Conservation (phyloP, 2,888 invertebrate genomes). For the Volucella inflata region DNA sequence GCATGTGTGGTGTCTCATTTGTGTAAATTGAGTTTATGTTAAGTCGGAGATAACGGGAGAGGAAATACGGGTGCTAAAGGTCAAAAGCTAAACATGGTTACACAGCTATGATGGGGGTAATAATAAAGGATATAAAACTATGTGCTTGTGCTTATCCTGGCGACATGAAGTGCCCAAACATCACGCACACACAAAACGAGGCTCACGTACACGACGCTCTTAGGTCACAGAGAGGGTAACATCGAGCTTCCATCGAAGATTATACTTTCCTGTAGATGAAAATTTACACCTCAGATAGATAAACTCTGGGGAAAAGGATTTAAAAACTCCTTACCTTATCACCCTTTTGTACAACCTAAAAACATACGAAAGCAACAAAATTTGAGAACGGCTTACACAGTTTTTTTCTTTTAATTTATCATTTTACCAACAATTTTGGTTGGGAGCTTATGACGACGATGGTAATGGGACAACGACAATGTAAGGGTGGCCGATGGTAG, state of each 20-base stretch:
- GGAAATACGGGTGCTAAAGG: constrained; percentile 53
- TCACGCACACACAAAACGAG: constrained; percentile 18
- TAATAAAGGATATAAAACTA: constrained; percentile 45
- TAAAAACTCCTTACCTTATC: constrained; percentile 33
- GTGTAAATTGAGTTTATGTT: constrained; percentile 66
- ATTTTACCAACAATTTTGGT: constrained; percentile 29
- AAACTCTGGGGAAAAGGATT: constrained; percentile 53
- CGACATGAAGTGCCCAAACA: background rate
- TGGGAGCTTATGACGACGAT: constrained; percentile 2
- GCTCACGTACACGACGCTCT: background rate
- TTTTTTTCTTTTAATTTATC: constrained; percentile 15
- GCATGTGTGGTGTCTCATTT: constrained; percentile 2
- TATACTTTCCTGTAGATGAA: constrained; percentile 61
- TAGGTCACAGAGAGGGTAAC: constrained; percentile 15
- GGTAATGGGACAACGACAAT: background rate
- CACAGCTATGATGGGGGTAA: constrained; percentile 49
- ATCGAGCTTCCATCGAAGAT: constrained; percentile 28
- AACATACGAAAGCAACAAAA: background rate
- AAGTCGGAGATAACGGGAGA: constrained; percentile 50
- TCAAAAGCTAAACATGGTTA: constrained; percentile 65
- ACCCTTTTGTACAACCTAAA: constrained; percentile 11
- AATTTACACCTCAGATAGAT: constrained; percentile 73
- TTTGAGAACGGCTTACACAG: constrained; percentile 9
- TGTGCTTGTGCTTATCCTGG: constrained; percentile 6
- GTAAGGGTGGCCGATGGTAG: background rate